Conservation (phyloP, 2,113 vertebrate genomes). For the Jaculus jaculus region DNA sequence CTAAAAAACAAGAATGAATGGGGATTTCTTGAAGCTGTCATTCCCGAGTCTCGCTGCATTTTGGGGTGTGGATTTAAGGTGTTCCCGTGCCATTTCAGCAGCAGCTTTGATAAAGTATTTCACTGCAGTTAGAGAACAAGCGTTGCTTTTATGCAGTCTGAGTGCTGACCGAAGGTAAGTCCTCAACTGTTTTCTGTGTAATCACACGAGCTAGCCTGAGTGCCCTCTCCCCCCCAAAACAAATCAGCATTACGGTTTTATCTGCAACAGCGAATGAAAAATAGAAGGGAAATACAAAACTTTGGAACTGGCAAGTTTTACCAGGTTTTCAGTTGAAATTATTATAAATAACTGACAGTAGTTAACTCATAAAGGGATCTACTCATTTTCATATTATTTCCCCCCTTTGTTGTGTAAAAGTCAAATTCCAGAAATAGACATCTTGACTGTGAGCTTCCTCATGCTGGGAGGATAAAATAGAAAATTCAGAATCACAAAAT, state of each 20-base stretch:
- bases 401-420: slow-evolving; percentile 29
- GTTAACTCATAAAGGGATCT: not conserved
- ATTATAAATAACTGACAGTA: not conserved
- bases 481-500: slow-evolving; percentile 5
- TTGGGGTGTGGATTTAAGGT: not conserved
- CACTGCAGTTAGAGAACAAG: not conserved
- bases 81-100: not conserved
- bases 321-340: slow-evolving; percentile 37
- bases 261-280: slow-evolving; percentile 13
- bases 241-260: not conserved
- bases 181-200: not conserved
- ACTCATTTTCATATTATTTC: slow-evolving; percentile 7
- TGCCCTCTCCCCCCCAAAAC: not conserved
- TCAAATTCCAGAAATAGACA: slow-evolving; percentile 47
- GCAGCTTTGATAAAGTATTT: slow-evolving; percentile 16
- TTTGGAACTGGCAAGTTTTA: not conserved
- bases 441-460: slow-evolving; percentile 15
- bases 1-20: not conserved
- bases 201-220: not conserved
- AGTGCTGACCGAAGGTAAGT: slow-evolving; percentile 67
- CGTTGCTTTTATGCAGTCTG: slow-evolving; percentile 37
- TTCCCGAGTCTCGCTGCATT: slow-evolving; percentile 11
- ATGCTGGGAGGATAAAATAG: slow-evolving; percentile 11
- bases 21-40: not conserved
- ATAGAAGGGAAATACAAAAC: not conserved